Base-by-base conservation (phyloP, 1,140 invertebrate genomes). In the Tribolium madens region DNA sequence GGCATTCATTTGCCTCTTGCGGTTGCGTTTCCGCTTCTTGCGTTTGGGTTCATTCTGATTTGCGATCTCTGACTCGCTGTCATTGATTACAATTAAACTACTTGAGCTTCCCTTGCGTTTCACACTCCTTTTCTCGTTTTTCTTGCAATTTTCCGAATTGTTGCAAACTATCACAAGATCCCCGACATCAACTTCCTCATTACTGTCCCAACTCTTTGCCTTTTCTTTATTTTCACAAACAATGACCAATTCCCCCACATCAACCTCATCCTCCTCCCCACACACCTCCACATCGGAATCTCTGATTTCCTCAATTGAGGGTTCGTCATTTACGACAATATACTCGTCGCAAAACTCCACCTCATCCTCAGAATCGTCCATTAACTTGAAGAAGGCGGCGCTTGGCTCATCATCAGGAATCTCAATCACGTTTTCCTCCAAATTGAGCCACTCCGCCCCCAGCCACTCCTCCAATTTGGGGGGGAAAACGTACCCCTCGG, bases 381-480 rank as follows among this genome's bases (percentile, higher is more conserved):
- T 36, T 17, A 79, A 57, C 46, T 76, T 70, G 64, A 75, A 75
- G n/a, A 73, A 73, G 0, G 36, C 52, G 1, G 75, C 12, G 64
- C 68, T 48, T 2, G 69, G 52, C 42, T 81, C 57, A 18, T 77
- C 68, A 18, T 74, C 60, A 68, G 53, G 36, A 12, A 77, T 73
- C 31, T 75, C 68, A 69, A 78, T 72, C 3, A 53, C 64, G 6
- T 75, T 17, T 21, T 82, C 36, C n/a, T 42, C 60, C 47, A 82
- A 53, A 71, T 85, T 70, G 18, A 86, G 82, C 87, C 87, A 89
- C 17, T 84, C 73, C 3, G 87, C 76, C 77, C 84, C 73, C 6
- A 89, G 75, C 88, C 88, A 89, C 9, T 33, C 21, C 75, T 84
- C 81, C 31, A 89, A 86, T 84, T 87, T 78, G 13, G 60, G 21